Conservation (phyloP, 2,888 invertebrate genomes). For the Villa cingulata region DNA sequence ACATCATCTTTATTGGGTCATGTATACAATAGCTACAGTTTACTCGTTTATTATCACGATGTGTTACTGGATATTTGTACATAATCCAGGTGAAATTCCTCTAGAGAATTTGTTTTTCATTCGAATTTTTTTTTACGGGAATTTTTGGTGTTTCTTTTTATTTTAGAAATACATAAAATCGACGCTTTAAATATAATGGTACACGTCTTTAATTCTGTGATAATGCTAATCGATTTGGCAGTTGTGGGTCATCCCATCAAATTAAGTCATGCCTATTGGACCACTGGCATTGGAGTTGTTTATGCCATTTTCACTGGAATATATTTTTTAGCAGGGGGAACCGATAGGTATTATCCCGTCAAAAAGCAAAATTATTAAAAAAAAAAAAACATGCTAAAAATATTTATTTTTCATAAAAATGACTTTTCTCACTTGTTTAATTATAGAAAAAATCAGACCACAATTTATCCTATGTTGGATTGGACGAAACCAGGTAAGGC, state of each 20-base stretch:
- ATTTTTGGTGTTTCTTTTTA: neutral
- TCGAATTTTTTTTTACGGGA: neutral
- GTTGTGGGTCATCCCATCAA: constrained; percentile 58
- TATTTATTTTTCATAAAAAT: neutral
- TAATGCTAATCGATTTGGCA: constrained; percentile 57
- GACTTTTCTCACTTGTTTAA: neutral
- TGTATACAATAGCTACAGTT: constrained; percentile 35
- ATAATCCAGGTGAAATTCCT: constrained; percentile 46
- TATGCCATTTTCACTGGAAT: constrained; percentile 57
- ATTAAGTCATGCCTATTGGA: constrained; percentile 41
- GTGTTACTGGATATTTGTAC: constrained; percentile 43
- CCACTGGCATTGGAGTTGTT: constrained; percentile 44
- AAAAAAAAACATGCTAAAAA: neutral
- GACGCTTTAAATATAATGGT: constrained; percentile 37
- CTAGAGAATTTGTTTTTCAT: no score
- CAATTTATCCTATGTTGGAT: constrained; percentile 63
- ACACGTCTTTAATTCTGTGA: constrained; percentile 49
- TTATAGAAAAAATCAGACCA: constrained; percentile 43
- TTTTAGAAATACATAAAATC: constrained; percentile 31
- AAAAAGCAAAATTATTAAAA: neutral
- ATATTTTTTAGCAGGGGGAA: constrained; percentile 58
- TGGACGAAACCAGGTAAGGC: constrained; percentile 55
- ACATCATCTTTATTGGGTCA: constrained; percentile 35
- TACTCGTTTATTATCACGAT: constrained; percentile 36
- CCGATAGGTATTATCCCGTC: constrained; percentile 43